Evolutionary conservation across 2,797 vertebrate genomes (phyloP).

Genomic region (Ibycter americanus): DNA sequence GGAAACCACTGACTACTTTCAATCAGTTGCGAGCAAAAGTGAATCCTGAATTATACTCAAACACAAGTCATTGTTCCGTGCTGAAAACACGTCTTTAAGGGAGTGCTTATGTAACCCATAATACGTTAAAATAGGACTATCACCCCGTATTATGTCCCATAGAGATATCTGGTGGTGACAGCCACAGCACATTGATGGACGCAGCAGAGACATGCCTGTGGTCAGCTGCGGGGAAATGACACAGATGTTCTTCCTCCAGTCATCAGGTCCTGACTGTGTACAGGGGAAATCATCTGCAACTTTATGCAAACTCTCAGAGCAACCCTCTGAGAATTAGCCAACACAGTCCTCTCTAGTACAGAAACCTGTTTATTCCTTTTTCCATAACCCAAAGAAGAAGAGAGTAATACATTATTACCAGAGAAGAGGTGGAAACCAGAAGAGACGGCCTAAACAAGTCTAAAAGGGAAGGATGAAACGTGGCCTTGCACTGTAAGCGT

Average conservation of each 20-base stretch:
- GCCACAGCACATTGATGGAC: background rate
- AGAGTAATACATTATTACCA: background rate
- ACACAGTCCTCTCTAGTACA: background rate
- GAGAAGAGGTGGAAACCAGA: background rate
- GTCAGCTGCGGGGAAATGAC: slow-evolving; percentile 38
- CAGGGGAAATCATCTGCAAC: slow-evolving; percentile 13
- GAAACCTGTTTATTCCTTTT: background rate
- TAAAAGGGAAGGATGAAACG: background rate
- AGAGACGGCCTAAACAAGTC: background rate
- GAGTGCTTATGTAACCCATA: background rate
- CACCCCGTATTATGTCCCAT: background rate
- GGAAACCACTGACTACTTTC: background rate
- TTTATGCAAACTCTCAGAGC: background rate
- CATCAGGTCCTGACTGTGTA: background rate
- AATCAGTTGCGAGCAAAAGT: background rate
- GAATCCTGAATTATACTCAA: background rate
- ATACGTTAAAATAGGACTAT: background rate
- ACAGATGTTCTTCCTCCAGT: slow-evolving; percentile 33
- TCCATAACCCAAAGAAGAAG: background rate
- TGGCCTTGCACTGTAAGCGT: background rate
- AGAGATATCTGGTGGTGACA: background rate
- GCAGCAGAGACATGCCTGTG: slow-evolving; percentile 16
- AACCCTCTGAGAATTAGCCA: background rate
- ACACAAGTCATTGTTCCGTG: background rate
- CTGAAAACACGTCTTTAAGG: background rate